A percentile compares a stretch with the other conserved stretches of the same genome.
Conservation (phyloP, 2,113 vertebrate genomes). For the Trinectes maculatus region DNA sequence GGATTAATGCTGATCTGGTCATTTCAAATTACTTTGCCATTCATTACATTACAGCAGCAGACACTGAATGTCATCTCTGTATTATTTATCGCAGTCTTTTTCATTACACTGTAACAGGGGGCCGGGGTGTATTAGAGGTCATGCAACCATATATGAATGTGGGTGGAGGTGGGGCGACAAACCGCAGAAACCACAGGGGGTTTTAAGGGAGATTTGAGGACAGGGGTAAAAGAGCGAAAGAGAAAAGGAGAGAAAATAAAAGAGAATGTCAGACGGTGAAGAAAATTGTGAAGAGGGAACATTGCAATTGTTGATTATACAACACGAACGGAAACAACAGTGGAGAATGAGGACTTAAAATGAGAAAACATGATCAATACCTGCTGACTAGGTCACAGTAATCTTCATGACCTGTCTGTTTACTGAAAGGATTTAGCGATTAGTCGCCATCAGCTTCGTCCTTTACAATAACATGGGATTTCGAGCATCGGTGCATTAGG, state of each 20-base stretch:
- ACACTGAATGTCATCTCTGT: conserved; percentile 54
- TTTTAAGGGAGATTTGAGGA: conserved; percentile 36
- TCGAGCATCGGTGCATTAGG: not conserved
- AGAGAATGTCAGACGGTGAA: too few relatives aligned
- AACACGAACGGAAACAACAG: not conserved
- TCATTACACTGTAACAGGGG: conserved; percentile 65
- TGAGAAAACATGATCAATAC: conserved; percentile 44
- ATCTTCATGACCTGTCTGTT: conserved; percentile 51
- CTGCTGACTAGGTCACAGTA: conserved; percentile 48
- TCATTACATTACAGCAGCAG: conserved; percentile 51
- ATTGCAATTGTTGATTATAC: not conserved
- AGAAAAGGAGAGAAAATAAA: not conserved
- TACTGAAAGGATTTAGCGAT: conserved; percentile 63
- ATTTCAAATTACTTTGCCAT: conserved; percentile 51
- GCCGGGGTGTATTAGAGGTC: conserved; percentile 52
- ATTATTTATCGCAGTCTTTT: conserved; percentile 60
- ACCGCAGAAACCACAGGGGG: conserved; percentile 21
- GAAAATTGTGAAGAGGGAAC: too few relatives aligned
- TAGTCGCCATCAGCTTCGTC: conserved; percentile 62
- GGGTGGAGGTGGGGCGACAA: conserved; percentile 11
- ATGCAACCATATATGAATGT: conserved; percentile 44
- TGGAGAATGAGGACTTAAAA: not conserved
- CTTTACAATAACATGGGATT: conserved; percentile 47
- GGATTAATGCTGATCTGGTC: conserved; percentile 62
- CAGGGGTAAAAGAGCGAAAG: conserved; percentile 31